phyloP scores from a whole-genome alignment of 2,888 invertebrate species.

The Rotaria magnacalcarata region DNA sequence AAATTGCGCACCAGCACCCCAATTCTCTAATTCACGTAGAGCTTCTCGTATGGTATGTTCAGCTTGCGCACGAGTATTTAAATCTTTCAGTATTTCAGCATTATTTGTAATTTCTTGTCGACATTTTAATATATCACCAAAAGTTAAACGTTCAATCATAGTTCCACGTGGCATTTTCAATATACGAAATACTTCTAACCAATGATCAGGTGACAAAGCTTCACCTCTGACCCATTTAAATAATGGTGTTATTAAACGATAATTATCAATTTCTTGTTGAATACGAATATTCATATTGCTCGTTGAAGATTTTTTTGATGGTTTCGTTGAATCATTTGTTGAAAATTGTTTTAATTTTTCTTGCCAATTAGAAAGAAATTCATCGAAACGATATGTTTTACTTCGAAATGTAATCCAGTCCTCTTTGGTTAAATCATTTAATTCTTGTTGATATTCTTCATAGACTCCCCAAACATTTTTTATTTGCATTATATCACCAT shows the following conservation, averaged over 20 bases:
- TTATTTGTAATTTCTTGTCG: slow-evolving; percentile 62
- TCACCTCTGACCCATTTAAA: slow-evolving; percentile 78
- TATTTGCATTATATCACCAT: slow-evolving; percentile 68
- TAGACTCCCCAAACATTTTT: slow-evolving; percentile 73
- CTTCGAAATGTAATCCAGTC: slow-evolving; percentile 60
- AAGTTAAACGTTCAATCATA: slow-evolving; percentile 71
- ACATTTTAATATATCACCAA: slow-evolving; percentile 72
- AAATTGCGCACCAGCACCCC: slow-evolving; percentile 81
- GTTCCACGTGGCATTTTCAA: slow-evolving; percentile 70
- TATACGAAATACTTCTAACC: slow-evolving; percentile 79
- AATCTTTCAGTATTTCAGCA: slow-evolving; percentile 67
- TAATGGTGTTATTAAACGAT: slow-evolving; percentile 53
- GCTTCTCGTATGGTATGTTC: slow-evolving; percentile 90
- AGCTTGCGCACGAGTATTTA: slow-evolving; percentile 76
- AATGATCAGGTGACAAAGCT: slow-evolving; percentile 82
- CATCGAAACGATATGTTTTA: slow-evolving; percentile 49
- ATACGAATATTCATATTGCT: not conserved
- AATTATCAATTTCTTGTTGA: slow-evolving; percentile 68
- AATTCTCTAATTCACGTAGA: slow-evolving; percentile 83
- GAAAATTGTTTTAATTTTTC: slow-evolving; percentile 41
- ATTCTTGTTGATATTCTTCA: slow-evolving; percentile 71
- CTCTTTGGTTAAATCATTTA: slow-evolving; percentile 61
- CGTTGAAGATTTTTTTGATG: not conserved
- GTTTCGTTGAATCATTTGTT: not conserved
- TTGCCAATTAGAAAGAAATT: slow-evolving; percentile 45